phyloP scores from a whole-genome alignment of 2,797 vertebrate species.

The Acanthurus leucopareius region DNA sequence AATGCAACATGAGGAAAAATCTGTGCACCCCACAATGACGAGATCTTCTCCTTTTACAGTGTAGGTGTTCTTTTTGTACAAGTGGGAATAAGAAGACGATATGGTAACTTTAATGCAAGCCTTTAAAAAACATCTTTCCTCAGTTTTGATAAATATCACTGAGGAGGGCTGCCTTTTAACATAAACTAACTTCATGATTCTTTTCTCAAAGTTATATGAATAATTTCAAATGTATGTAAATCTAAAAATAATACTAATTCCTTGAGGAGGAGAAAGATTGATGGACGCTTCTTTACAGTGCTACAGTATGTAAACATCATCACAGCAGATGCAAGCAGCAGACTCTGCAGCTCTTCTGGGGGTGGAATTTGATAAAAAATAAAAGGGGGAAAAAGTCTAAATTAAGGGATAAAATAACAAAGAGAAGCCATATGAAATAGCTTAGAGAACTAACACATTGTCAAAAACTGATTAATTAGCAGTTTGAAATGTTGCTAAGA shows the following conservation, averaged over 20 bases:
- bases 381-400: slow-evolving; percentile 49
- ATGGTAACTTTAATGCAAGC: slow-evolving; percentile 14
- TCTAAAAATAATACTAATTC: not conserved
- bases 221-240: slow-evolving; percentile 4
- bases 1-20: slow-evolving; percentile 55
- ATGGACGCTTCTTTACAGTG: slow-evolving; percentile 11
- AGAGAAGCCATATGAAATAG: slow-evolving; percentile 61
- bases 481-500: slow-evolving; percentile 56
- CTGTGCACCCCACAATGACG: slow-evolving; percentile 14
- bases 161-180: not conserved
- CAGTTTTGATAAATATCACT: not conserved
- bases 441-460: slow-evolving; percentile 55
- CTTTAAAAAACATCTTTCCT: not conserved
- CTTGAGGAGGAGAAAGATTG: not conserved
- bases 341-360: slow-evolving; percentile 36
- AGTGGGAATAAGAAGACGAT: slow-evolving; percentile 8
- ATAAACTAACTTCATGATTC: not conserved
- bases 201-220: slow-evolving; percentile 7
- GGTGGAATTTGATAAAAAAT: slow-evolving; percentile 32
- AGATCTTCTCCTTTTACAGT: slow-evolving; percentile 23
- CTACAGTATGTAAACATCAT: slow-evolving; percentile 26
- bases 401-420: slow-evolving; percentile 60
- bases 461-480: slow-evolving; percentile 68
- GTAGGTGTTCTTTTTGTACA: slow-evolving; percentile 27
- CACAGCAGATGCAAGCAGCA: slow-evolving; percentile 30